These are phyloP conservation scores for Drosophila sordidula DNA, from an alignment of 2,888 invertebrate species.

Conservation along the genomic window DNA sequence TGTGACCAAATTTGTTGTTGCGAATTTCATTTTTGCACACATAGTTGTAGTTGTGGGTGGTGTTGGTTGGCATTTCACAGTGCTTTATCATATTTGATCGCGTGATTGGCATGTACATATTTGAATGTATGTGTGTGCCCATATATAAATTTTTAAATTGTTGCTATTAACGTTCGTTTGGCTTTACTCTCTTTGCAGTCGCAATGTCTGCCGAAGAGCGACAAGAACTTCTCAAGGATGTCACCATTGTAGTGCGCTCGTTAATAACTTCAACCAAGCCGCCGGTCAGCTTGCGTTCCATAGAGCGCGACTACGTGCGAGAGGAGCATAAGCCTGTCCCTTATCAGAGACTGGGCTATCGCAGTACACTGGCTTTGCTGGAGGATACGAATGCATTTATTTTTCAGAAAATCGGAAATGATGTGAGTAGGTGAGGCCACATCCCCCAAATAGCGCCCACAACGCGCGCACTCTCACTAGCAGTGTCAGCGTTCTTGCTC, in stretches of 20 bases:
- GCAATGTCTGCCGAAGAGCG: constrained; percentile 36
- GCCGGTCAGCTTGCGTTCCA: constrained; percentile 73
- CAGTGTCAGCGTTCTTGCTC: background rate
- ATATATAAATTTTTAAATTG: constrained; percentile 2
- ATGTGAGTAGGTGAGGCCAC: constrained; percentile 45
- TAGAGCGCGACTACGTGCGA: constrained; percentile 88
- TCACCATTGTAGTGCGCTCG: constrained; percentile 79
- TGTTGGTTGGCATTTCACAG: constrained; percentile 25
- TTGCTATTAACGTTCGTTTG: background rate
- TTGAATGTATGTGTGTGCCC: background rate
- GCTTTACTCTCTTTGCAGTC: constrained; percentile 19
- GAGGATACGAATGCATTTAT: constrained; percentile 87
- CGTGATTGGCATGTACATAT: constrained; percentile 28
- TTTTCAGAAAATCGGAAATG: constrained; percentile 71
- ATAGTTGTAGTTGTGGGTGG: constrained; percentile 40
- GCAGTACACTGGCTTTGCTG: constrained; percentile 87
- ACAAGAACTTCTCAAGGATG: constrained; percentile 67
- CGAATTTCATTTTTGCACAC: constrained; percentile 41
- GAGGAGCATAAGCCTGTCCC: constrained; percentile 89
- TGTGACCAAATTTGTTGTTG: constrained; percentile 29
- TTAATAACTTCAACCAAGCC: constrained; percentile 81
- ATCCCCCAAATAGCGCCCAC: constrained; percentile 19
- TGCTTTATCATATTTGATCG: constrained; percentile 52
- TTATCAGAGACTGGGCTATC: constrained; percentile 87
- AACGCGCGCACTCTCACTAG: constrained; percentile 19